Evolutionary conservation across 2,113 vertebrate species (phyloP), one percentile per base, ranked within the genome.

Genomic region (Rhynchopsitta pachyrhyncha): DNA sequence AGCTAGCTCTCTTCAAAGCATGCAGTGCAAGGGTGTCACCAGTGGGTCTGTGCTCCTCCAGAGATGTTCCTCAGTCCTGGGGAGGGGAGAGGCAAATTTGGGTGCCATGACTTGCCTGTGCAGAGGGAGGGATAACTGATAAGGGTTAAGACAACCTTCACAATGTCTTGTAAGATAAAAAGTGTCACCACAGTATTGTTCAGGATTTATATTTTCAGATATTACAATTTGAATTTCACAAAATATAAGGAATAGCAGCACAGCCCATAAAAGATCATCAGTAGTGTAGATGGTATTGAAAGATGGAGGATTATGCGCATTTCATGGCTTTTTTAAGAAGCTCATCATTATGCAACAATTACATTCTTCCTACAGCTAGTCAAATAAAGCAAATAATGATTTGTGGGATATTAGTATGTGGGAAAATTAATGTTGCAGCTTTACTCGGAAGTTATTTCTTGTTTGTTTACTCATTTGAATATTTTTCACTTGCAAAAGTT

Each of bases 331-430:
- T 95, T 88, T 35, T 47, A 70, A 79, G 87, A 3, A 92, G 44
- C 83, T 91, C 88, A 75, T 95, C 85, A 1, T 69, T 92, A 80
- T 96, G 91, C 90, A 52, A n/a, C 50, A 41, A 9, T 25, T 50
- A 29, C 31, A 5, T 52, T 20, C 59, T 71, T 9, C 3, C 35
- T 35, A 17, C 35, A 35, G 66, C 37, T 39, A 39, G n/a, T 50
- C 67, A 70, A 44, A 64, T 44, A 77, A 77, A 75, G 52, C 59
- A 68, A 92, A 80, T 55, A 41, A 35, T 22, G 88, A 87, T 89
- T 80, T 87, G 92, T 50, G 71, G 71, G 53, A 55, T 55, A 55
- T 55, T 55, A 55, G 53, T 64, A 74, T 3, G 66, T 33, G 79
- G 64, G 80, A 39, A 85, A 84, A 93, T 78, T 42, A 67, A 88